Base-by-base conservation (phyloP, 2,888 invertebrate species). In the Dichetophora obliterata region DNA sequence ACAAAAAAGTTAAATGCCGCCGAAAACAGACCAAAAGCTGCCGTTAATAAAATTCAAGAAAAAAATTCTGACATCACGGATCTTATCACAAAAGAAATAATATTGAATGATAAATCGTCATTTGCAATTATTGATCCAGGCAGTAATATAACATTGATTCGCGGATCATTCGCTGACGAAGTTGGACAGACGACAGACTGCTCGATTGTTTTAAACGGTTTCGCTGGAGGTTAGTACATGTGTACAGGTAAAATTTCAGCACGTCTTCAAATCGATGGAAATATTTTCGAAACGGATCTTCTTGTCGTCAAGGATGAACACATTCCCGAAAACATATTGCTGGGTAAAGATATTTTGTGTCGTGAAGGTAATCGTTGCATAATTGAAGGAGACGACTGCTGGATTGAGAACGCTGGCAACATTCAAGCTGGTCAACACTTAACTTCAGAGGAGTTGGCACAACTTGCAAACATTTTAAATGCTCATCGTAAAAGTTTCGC, bases 221-320 rank as follows among this genome's bases (percentile, higher is more conserved):
- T 80, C 66, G 78, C 76, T 16, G 76, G 78, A 48, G 78, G 77
- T 9, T 34, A 61, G 52, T 80, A 69, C 48, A 52, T 54, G 27
- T 76, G 68, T 22, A 70, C 59, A 3, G 65, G 16, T 22, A 75
- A 80, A 70, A 57, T 77, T 24, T 43, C 52, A n/a, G 75, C 65
- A 14, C 37, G 43, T 16, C 19, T 78, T n/a, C n/a, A n/a, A n/a
- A n/a, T n/a, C n/a, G n/a, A n/a, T n/a, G n/a, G n/a, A n/a, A n/a
- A n/a, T n/a, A n/a, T n/a, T n/a, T n/a, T n/a, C n/a, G n/a, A n/a
- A n/a, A n/a, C n/a, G n/a, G n/a, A n/a, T n/a, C n/a, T n/a, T n/a
- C n/a, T n/a, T n/a, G n/a, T n/a, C n/a, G n/a, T n/a, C n/a, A n/a
- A n/a, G n/a, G n/a, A n/a, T n/a, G n/a, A n/a, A n/a, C n/a, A n/a